Evolutionary conservation across 2,113 vertebrate genomes (phyloP).

Genomic region (Chaetorhynchus papuensis): DNA sequence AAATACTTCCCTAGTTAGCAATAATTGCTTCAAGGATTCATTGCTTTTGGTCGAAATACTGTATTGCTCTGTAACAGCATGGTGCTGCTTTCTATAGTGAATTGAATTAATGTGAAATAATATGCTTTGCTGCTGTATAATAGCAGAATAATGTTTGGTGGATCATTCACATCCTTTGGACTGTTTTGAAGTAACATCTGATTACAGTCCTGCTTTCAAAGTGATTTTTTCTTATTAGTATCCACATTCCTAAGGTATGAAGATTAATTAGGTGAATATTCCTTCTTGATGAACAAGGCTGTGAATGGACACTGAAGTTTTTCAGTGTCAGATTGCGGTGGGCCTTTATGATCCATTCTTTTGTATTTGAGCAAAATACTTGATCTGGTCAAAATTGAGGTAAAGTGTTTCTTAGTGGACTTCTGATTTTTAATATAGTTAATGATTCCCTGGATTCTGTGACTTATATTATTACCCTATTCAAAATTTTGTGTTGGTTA

Average conservation of each 20-base stretch:
- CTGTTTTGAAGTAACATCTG: not conserved
- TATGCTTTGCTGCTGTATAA: not conserved
- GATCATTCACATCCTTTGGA: not conserved
- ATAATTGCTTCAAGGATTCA: not conserved
- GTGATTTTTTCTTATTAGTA: not conserved
- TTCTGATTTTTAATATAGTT: not conserved
- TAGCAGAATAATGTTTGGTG: not conserved
- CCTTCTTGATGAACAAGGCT: not conserved
- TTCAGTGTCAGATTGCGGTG: not conserved
- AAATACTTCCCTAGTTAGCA: not conserved
- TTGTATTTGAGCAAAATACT: not conserved
- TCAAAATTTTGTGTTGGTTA: not conserved
- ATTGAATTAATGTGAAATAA: not conserved
- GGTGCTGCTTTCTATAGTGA: not conserved
- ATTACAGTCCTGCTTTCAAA: not conserved
- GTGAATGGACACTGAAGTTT: not conserved
- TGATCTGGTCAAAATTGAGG: not conserved
- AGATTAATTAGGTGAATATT: not conserved
- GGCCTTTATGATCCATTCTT: not conserved
- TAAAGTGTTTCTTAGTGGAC: not conserved
- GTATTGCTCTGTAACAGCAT: not conserved
- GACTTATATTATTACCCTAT: not conserved
- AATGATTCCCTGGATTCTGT: not conserved
- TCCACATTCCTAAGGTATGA: not conserved
- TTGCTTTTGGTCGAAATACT: not conserved